Evolutionary conservation across 2,797 vertebrate species (phyloP), one percentile per base, ranked within the genome.

Genomic region (Acanthurus tractus): DNA sequence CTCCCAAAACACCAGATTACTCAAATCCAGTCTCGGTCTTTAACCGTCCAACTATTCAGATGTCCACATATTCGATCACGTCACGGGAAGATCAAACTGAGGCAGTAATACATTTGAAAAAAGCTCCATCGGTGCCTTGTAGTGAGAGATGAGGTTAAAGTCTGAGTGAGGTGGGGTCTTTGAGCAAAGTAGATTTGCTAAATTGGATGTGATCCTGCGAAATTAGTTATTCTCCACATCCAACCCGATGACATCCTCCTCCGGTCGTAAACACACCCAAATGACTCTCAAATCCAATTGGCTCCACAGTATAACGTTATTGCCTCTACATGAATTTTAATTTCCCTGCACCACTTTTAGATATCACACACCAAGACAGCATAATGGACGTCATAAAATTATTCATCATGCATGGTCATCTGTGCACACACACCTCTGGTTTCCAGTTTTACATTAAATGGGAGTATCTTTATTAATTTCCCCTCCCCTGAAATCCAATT

Each of bases 401-500:
- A 82, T 78, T 81, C 25, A 79, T 68, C 54, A 56, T 42, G 56
- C 63, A 62, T 6, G 8, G 40, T 14, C 53, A 11, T 54, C 22
- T 45, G 22, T 23, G 11, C n/a, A 46, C 67, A 74, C 49, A 68
- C 64, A 64, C 38, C 46, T 78, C 40, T 54, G n/a, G 78, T 79
- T 82, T 52, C 36, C 36, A 65, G 38, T 23, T 63, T 66, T 75
- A 17, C 22, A 66, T 34, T 46, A 55, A 38, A 72, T 23, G 59
- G 57, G 68, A 75, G 66, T 40, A 54, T 78, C 29, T 80, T 83
- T 81, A 85, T 86, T 81, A 72, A 79, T 85, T 78, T 82, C 56
- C 46, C 56, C 68, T 77, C 49, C 61, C 57, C 45, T 85, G 61
- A 80, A 91, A 91, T 89, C 87, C 88, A 91, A 86, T 89, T 87